Percentiles rank a stretch among this genome's conserved stretches.
Evolutionary conservation across 1,140 invertebrate species (phyloP).

Genomic region (Trissolcus basalis): DNA sequence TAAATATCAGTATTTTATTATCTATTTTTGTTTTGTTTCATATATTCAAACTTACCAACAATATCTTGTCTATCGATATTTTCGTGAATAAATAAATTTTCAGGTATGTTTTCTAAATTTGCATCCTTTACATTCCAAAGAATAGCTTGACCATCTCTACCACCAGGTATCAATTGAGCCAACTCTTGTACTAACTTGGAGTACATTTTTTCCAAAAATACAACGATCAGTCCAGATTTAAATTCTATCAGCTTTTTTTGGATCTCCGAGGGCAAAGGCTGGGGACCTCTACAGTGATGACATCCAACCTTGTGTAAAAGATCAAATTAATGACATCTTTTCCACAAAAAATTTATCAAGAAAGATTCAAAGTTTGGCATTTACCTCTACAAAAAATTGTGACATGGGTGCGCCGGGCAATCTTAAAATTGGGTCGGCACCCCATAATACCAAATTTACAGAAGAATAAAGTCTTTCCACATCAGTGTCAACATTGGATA

Average conservation of each 20-base stretch:
- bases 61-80: conserved; percentile 70
- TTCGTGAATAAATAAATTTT: conserved; percentile 65
- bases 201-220: conserved; percentile 65
- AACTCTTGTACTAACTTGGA: conserved; percentile 62
- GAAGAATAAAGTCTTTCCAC: conserved; percentile 66
- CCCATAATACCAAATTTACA: conserved; percentile 70
- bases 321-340: conserved; percentile 29
- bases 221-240: conserved; percentile 63
- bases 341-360: no score
- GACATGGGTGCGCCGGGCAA: conserved; percentile 66
- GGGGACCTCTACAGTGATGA: conserved; percentile 70
- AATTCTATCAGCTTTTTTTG: conserved; percentile 68
- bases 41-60: conserved; percentile 69
- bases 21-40: no score
- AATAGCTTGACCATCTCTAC: conserved; percentile 67
- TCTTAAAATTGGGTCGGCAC: conserved; percentile 66
- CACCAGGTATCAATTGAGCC: conserved; percentile 63
- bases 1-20: no score
- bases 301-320: conserved; percentile 67
- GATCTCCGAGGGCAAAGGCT: conserved; percentile 63
- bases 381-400: conserved; percentile 64
- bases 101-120: conserved; percentile 48
- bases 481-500: conserved; percentile 53
- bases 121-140: conserved; percentile 66
- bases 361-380: no score